Evolutionary conservation across 2,113 vertebrate species (phyloP).

Genomic region (Opisthocomus hoazin): DNA sequence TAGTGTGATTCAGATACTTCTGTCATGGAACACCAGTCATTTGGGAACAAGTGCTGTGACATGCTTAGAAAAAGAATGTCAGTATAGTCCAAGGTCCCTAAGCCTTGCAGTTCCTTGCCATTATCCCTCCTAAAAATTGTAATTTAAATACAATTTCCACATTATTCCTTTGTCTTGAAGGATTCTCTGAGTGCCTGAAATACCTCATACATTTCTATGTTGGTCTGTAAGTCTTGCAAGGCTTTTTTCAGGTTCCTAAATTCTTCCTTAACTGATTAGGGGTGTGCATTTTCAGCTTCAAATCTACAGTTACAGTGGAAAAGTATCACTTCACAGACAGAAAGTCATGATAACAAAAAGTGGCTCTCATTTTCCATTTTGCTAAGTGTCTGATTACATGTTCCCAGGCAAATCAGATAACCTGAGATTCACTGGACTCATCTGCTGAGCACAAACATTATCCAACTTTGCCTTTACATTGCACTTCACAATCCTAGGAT

Average conservation of each 20-base stretch:
- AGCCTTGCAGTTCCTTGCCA: background rate
- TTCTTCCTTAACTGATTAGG: background rate
- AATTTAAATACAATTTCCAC: background rate
- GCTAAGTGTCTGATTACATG: background rate
- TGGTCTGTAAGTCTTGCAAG: background rate
- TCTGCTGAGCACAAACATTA: background rate
- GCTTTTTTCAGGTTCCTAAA: background rate
- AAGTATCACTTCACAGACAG: background rate
- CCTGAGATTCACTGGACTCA: background rate
- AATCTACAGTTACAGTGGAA: background rate
- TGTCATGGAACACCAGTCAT: rapidly evolving
- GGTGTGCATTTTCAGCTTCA: background rate
- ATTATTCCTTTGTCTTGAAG: background rate
- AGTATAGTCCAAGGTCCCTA: background rate
- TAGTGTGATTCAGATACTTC: background rate
- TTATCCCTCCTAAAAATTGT: background rate
- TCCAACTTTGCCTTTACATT: background rate
- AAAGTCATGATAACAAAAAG: background rate
- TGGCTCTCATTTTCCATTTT: background rate
- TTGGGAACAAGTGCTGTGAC: background rate
- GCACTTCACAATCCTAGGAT: background rate
- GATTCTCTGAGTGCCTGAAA: background rate
- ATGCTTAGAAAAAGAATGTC: rapidly evolving
- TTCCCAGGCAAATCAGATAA: slow-evolving; percentile 6
- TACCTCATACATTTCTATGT: background rate